Conservation (phyloP, 1,140 invertebrate genomes). For the Eumaeus atala region DNA sequence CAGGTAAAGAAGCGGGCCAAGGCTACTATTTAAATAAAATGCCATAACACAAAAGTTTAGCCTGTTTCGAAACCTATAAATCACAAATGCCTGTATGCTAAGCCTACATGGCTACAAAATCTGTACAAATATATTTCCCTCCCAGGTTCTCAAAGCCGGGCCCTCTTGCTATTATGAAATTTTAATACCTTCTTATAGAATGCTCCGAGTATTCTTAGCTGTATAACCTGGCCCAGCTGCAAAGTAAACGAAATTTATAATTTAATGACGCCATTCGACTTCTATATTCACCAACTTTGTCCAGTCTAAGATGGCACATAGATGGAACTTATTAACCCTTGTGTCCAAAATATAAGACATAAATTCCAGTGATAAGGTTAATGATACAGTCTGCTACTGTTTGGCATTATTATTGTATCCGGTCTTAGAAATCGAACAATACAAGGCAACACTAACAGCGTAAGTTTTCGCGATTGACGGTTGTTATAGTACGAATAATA, state of each 20-base stretch:
- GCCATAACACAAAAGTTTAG: no score
- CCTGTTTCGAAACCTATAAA: no score
- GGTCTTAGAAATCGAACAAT: constrained; percentile 49
- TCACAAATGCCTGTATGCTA: no score
- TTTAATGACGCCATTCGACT: constrained; percentile 46
- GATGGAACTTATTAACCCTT: constrained; percentile 15
- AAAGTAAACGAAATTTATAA: constrained; percentile 42
- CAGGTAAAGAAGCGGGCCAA: no score
- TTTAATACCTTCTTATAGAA: constrained; percentile 9
- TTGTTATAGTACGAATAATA: constrained; percentile 48
- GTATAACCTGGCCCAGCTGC: constrained; percentile 30
- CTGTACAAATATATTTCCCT: neutral
- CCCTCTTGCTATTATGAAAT: constrained; percentile 3
- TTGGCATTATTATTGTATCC: constrained; percentile 35
- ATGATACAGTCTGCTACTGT: constrained; percentile 22
- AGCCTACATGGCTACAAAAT: no score
- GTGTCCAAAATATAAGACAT: constrained; percentile 18
- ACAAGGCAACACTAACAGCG: constrained; percentile 43
- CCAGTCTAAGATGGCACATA: constrained; percentile 1
- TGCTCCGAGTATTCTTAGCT: constrained; percentile 6
- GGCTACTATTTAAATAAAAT: no score
- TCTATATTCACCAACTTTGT: constrained; percentile 16
- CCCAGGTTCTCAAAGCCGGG: neutral
- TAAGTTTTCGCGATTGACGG: constrained; percentile 52
- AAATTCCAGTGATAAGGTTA: constrained; percentile 18